These are phyloP conservation scores for Clistopyga incitator DNA, from an alignment of 2,888 invertebrate species.

Conservation along the genomic window DNA sequence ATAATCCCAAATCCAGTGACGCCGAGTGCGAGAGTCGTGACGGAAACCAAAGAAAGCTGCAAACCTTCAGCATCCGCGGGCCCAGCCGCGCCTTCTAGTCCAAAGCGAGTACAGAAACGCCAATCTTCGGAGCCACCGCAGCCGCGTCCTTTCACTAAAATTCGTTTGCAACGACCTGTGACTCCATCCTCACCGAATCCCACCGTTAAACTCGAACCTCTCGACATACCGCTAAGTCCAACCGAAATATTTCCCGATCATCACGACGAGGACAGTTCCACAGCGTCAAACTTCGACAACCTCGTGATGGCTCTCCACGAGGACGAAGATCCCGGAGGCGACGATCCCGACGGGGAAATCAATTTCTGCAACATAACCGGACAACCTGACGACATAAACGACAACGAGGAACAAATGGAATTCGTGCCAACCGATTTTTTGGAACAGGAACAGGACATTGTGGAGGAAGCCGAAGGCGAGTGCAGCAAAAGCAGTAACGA, in stretches of 20 bases:
- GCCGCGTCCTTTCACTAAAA: slow-evolving; percentile 79
- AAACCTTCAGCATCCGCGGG: slow-evolving; percentile 72
- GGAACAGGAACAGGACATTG: slow-evolving; percentile 82
- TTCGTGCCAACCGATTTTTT: slow-evolving; percentile 83
- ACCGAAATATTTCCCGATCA: slow-evolving; percentile 78
- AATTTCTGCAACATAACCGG: slow-evolving; percentile 76
- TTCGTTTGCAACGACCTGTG: slow-evolving; percentile 79
- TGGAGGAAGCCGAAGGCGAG: slow-evolving; percentile 79
- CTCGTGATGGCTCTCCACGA: slow-evolving; percentile 78
- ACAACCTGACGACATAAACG: slow-evolving; percentile 78
- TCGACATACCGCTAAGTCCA: slow-evolving; percentile 81
- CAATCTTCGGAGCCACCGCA: slow-evolving; percentile 75
- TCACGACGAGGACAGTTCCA: slow-evolving; percentile 77
- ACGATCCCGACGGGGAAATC: slow-evolving; percentile 75
- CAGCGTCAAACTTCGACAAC: slow-evolving; percentile 77
- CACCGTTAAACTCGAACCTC: slow-evolving; percentile 79
- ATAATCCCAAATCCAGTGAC: slow-evolving; percentile 51
- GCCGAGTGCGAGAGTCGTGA: slow-evolving; percentile 58
- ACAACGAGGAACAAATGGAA: slow-evolving; percentile 82
- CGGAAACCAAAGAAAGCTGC: slow-evolving; percentile 77
- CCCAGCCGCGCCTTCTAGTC: slow-evolving; percentile 71
- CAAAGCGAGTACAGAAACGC: slow-evolving; percentile 80
- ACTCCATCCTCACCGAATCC: slow-evolving; percentile 76
- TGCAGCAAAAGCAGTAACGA: slow-evolving; percentile 74
- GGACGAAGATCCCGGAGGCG: slow-evolving; percentile 81